Conservation (phyloP, 2,113 vertebrate species). For the Strix aluco region DNA sequence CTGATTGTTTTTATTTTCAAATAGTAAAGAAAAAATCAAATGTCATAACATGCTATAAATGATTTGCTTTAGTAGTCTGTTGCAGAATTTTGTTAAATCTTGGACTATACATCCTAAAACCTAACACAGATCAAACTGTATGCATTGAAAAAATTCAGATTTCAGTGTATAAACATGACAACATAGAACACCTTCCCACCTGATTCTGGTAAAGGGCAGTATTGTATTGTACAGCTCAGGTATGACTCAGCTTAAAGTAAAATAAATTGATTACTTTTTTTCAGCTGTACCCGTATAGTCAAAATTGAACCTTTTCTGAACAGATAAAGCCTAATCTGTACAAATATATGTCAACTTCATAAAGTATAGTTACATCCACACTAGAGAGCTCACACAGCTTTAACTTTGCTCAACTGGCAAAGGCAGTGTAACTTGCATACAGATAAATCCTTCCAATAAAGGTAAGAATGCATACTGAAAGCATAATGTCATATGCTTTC, state of each 20-base stretch:
- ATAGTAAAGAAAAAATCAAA: neutral
- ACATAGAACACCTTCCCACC: neutral
- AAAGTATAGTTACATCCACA: neutral
- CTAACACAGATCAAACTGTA: neutral
- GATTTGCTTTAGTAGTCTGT: neutral
- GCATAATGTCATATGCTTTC: neutral
- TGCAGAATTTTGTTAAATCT: neutral
- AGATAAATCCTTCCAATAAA: neutral
- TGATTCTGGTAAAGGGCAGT: neutral
- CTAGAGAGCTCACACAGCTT: neutral
- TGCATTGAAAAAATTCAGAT: neutral
- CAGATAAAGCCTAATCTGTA: neutral
- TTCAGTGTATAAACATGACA: neutral
- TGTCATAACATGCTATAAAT: neutral
- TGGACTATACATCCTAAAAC: neutral
- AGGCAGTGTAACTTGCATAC: neutral
- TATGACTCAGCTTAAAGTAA: neutral
- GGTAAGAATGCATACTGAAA: neutral
- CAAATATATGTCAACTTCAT: neutral
- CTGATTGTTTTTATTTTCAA: neutral
- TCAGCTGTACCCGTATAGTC: neutral
- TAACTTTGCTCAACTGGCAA: neutral
- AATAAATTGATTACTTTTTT: neutral
- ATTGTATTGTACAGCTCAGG: neutral
- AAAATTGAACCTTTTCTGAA: neutral